Evolutionary conservation across 2,888 invertebrate species (phyloP).

Genomic region (Fragum sueziense): DNA sequence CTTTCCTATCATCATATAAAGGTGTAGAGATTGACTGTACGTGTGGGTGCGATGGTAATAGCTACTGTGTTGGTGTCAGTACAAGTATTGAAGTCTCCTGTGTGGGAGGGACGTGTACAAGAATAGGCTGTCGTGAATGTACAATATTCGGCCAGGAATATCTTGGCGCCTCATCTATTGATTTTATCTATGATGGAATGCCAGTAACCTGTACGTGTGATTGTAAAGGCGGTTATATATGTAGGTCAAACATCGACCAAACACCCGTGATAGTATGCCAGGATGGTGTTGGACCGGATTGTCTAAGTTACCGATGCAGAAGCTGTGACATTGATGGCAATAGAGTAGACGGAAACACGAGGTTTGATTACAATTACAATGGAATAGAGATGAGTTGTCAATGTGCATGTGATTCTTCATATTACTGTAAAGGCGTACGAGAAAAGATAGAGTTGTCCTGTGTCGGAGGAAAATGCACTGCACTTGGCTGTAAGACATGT

Average conservation of each 20-base stretch:
- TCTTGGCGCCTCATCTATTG: slow-evolving; percentile 43
- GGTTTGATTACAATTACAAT: slow-evolving; percentile 38
- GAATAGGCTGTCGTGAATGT: slow-evolving; percentile 54
- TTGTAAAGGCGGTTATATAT: slow-evolving; percentile 52
- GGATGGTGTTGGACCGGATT: slow-evolving; percentile 44
- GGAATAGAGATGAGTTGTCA: slow-evolving; percentile 29
- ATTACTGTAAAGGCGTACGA: slow-evolving; percentile 22
- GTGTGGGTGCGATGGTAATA: slow-evolving; percentile 55
- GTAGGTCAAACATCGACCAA: slow-evolving; percentile 27
- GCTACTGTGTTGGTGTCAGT: slow-evolving; percentile 50
- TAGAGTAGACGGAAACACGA: slow-evolving; percentile 11
- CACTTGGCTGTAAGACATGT: slow-evolving; percentile 51
- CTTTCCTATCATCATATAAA: slow-evolving; percentile 45
- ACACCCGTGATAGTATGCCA: slow-evolving; percentile 33
- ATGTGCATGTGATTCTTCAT: slow-evolving; percentile 25
- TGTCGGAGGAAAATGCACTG: slow-evolving; percentile 34
- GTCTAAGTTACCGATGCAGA: slow-evolving; percentile 35
- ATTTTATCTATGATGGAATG: slow-evolving; percentile 43
- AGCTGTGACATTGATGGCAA: slow-evolving; percentile 45
- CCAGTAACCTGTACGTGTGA: slow-evolving; percentile 47
- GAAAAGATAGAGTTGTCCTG: slow-evolving; percentile 26
- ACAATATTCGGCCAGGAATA: slow-evolving; percentile 49
- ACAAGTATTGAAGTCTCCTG: slow-evolving; percentile 55
- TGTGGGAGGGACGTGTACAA: slow-evolving; percentile 36
- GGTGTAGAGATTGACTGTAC: slow-evolving; percentile 51